These are phyloP conservation scores for Cairina moschata DNA, from an alignment of 2,113 vertebrate genomes.

Conservation along the genomic window DNA sequence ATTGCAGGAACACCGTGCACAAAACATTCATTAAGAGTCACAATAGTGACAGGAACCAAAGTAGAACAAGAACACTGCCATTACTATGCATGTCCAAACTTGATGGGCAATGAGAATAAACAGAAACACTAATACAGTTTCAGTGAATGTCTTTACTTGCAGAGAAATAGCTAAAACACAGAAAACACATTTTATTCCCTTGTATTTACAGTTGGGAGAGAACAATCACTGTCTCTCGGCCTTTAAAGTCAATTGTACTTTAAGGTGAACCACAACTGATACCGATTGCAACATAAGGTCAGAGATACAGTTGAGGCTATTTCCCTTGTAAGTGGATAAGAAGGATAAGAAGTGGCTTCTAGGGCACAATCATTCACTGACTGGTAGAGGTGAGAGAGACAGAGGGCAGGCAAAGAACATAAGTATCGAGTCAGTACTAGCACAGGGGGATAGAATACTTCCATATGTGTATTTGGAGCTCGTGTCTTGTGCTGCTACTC, in stretches of 20 bases:
- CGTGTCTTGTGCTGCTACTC: neutral
- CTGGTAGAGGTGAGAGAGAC: neutral
- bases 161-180: neutral
- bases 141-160: neutral
- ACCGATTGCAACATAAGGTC: neutral
- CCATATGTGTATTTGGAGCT: neutral
- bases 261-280: neutral
- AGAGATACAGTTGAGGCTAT: neutral
- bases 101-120: neutral
- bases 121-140: neutral
- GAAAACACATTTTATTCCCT: neutral
- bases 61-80: neutral
- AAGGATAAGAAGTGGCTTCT: neutral
- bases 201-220: neutral
- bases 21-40: neutral
- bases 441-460: neutral
- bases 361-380: neutral
- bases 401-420: neutral
- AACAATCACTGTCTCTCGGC: neutral
- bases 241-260: neutral
- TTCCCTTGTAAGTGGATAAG: neutral
- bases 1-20: neutral
- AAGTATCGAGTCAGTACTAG: neutral
- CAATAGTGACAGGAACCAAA: neutral
- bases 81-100: neutral